Percentiles rank a stretch among this genome's conserved stretches.
phyloP scores from a whole-genome alignment of 2,113 vertebrate species.

The Seriola rivoliana region DNA sequence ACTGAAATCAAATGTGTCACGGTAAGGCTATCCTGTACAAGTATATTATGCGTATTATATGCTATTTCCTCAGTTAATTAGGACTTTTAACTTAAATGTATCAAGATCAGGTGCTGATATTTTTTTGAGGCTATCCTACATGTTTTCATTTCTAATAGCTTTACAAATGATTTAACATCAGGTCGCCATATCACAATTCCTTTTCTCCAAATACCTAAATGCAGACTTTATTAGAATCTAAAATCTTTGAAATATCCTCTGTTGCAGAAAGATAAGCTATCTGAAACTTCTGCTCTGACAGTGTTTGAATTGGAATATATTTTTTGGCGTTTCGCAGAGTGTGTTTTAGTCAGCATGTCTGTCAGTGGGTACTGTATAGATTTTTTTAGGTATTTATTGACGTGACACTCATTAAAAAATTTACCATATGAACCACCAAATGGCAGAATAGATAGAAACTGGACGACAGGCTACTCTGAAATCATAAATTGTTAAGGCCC shows the following conservation, averaged over 20 bases:
- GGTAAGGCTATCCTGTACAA: neutral
- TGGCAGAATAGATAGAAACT: conserved; percentile 30
- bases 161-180: neutral
- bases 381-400: conserved; percentile 32
- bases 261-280: conserved; percentile 12
- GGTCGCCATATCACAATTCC: neutral
- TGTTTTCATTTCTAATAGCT: neutral
- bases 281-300: conserved; percentile 20
- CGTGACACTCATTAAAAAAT: conserved; percentile 29
- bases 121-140: conserved; percentile 1
- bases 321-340: neutral
- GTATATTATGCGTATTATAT: neutral
- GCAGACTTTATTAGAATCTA: conserved; percentile 46
- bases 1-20: conserved; percentile 4
- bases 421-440: conserved; percentile 42
- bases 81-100: neutral
- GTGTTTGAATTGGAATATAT: conserved; percentile 1
- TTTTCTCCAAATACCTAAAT: conserved; percentile 46
- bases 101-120: neutral
- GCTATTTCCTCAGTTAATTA: neutral
- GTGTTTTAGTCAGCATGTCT: neutral
- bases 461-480: conserved; percentile 51
- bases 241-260: conserved; percentile 33
- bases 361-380: conserved; percentile 3
- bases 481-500: conserved; percentile 51